phyloP scores from a whole-genome alignment of 2,113 vertebrate genomes.

The Vulpes vulpes region DNA sequence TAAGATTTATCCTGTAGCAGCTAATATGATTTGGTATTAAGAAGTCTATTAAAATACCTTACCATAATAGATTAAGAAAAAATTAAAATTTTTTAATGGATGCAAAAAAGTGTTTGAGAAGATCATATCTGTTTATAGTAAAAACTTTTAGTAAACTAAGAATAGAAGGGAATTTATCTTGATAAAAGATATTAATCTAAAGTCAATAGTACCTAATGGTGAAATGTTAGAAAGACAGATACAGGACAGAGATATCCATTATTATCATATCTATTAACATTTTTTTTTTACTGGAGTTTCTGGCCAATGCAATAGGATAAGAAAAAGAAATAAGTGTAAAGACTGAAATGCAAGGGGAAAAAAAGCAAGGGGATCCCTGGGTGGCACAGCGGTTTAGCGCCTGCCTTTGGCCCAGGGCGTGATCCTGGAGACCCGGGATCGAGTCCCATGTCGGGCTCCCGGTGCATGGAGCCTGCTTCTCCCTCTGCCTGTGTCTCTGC shows the following conservation, averaged over 20 bases:
- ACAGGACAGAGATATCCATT: neutral
- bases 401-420: too few species aligned
- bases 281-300: neutral
- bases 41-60: neutral
- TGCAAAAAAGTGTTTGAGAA: neutral
- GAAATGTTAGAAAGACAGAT: neutral
- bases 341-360: neutral
- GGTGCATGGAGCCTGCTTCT: too few species aligned
- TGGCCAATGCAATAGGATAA: neutral
- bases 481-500: too few species aligned
- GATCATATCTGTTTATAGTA: neutral
- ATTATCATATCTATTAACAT: neutral
- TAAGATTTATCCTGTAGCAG: neutral
- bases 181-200: neutral
- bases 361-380: too few species aligned
- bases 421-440: too few species aligned
- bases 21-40: neutral
- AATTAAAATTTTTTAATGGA: neutral
- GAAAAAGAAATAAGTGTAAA: neutral
- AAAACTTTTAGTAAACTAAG: neutral
- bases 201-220: neutral
- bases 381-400: too few species aligned
- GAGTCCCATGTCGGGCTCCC: too few species aligned
- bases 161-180: neutral
- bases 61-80: neutral